These are phyloP conservation scores for Odontophorus gujanensis DNA, from an alignment of 2,113 vertebrate species.

Conservation along the genomic window DNA sequence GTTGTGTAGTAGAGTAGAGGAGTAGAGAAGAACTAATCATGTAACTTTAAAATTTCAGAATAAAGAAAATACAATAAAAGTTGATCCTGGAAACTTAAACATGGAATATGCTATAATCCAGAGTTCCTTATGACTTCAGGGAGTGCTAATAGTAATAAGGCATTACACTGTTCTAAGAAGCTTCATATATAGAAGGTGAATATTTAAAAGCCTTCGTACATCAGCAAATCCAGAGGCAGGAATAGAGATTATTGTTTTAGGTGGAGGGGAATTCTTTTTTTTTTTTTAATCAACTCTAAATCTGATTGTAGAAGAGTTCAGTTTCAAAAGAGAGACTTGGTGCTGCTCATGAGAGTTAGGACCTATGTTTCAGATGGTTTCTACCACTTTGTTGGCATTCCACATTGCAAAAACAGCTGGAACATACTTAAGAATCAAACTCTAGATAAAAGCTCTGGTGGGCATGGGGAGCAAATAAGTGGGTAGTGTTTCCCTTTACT, in stretches of 20 bases:
- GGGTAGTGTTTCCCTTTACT: neutral
- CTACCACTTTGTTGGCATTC: neutral
- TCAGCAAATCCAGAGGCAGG: slow-evolving; percentile 52
- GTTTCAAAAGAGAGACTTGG: slow-evolving; percentile 15
- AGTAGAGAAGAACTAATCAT: slow-evolving; percentile 31
- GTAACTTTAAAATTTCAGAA: slow-evolving; percentile 10
- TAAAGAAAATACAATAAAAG: slow-evolving; percentile 46
- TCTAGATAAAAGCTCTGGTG: neutral
- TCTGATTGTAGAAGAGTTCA: slow-evolving; percentile 4
- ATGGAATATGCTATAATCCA: slow-evolving; percentile 53
- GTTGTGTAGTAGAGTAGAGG: neutral
- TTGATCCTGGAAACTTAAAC: slow-evolving; percentile 54
- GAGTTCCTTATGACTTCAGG: slow-evolving; percentile 51
- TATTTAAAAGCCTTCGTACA: slow-evolving; percentile 48
- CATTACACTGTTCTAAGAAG: slow-evolving; percentile 19
- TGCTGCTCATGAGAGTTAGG: neutral
- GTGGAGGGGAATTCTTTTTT: slow-evolving; percentile 1
- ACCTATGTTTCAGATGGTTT: neutral
- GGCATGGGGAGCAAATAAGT: neutral
- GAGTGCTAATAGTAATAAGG: slow-evolving; percentile 50
- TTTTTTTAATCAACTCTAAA: slow-evolving; percentile 27
- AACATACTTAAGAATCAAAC: neutral
- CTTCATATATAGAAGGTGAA: slow-evolving; percentile 65
- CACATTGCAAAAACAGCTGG: neutral
- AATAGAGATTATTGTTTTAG: slow-evolving; percentile 59